phyloP scores from a whole-genome alignment of 2,888 invertebrate genomes.

The Acronicta alni region DNA sequence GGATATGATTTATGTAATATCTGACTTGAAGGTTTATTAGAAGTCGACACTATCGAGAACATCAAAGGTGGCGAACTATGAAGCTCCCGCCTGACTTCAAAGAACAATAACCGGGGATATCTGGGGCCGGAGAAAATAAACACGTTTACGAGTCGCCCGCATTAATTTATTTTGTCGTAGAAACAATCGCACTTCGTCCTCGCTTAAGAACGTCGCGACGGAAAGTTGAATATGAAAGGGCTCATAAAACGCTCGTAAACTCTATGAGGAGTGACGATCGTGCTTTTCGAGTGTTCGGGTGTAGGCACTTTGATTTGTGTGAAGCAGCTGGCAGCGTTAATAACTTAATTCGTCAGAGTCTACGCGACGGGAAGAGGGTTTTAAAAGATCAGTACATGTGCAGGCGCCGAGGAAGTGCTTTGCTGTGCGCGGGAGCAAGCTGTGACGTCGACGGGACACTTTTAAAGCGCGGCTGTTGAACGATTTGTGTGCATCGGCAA shows the following conservation, averaged over 20 bases:
- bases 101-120: slow-evolving; percentile 78
- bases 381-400: slow-evolving; percentile 78
- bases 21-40: slow-evolving; percentile 59
- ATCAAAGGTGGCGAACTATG: slow-evolving; percentile 78
- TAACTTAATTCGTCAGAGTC: slow-evolving; percentile 89
- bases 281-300: slow-evolving; percentile 76
- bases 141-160: slow-evolving; percentile 77
- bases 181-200: slow-evolving; percentile 78
- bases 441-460: slow-evolving; percentile 64
- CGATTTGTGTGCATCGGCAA: slow-evolving; percentile 81
- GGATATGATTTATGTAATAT: slow-evolving; percentile 72
- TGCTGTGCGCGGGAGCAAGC: slow-evolving; percentile 73
- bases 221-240: slow-evolving; percentile 85
- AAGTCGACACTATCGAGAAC: slow-evolving; percentile 67
- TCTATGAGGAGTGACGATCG: slow-evolving; percentile 74
- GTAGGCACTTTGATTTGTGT: slow-evolving; percentile 87
- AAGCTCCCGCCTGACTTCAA: slow-evolving; percentile 75
- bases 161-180: slow-evolving; percentile 84
- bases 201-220: slow-evolving; percentile 69
- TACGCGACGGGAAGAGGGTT: slow-evolving; percentile 82
- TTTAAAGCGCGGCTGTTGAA: slow-evolving; percentile 71
- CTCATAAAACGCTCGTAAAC: slow-evolving; percentile 86
- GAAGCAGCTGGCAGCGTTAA: slow-evolving; percentile 86
- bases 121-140: slow-evolving; percentile 75
- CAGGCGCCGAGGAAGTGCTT: slow-evolving; percentile 79